Conservation (phyloP, 1,140 invertebrate species). For the Drosophila melanica region DNA sequence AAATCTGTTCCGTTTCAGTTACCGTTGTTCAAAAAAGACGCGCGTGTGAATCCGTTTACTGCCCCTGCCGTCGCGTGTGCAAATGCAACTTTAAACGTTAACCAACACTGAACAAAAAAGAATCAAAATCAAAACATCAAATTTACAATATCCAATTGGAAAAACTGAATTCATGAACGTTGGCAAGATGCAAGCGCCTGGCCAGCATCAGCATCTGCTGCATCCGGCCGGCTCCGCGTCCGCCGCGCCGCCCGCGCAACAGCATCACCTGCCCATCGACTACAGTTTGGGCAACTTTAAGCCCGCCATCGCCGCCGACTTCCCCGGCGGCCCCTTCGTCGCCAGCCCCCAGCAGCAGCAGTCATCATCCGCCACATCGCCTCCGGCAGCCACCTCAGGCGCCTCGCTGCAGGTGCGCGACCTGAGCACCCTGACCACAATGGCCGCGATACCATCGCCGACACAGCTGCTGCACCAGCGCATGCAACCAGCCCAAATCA, state of each 20-base stretch:
- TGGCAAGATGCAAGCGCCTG: constrained; percentile 72
- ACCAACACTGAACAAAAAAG: constrained; percentile 19
- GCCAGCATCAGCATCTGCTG: constrained; percentile 56
- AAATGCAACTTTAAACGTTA: constrained; percentile 9
- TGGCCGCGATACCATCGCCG: constrained; percentile 78
- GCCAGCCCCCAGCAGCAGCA: constrained; percentile 57
- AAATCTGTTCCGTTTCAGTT: constrained; percentile 34
- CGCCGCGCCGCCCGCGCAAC: constrained; percentile 66
- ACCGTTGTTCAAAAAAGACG: constrained; percentile 17
- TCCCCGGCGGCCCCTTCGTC: constrained; percentile 71
- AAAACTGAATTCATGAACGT: constrained; percentile 64
- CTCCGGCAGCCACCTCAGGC: constrained; percentile 33
- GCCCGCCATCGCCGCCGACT: constrained; percentile 76
- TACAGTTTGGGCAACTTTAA: constrained; percentile 81
- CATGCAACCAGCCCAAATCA: constrained; percentile 64
- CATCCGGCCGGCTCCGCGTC: constrained; percentile 52
- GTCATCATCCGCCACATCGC: constrained; percentile 53
- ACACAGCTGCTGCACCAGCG: constrained; percentile 78
- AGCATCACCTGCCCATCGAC: constrained; percentile 76
- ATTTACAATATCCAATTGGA: neutral
- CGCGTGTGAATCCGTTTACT: constrained; percentile 34
- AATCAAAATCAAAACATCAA: constrained; percentile 11
- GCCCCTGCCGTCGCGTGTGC: constrained; percentile 44
- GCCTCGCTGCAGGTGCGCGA: constrained; percentile 72
- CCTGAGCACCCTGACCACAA: constrained; percentile 72